These are phyloP conservation scores for Margarornis squamiger DNA, from an alignment of 2,797 vertebrate genomes.

Conservation along the genomic window DNA sequence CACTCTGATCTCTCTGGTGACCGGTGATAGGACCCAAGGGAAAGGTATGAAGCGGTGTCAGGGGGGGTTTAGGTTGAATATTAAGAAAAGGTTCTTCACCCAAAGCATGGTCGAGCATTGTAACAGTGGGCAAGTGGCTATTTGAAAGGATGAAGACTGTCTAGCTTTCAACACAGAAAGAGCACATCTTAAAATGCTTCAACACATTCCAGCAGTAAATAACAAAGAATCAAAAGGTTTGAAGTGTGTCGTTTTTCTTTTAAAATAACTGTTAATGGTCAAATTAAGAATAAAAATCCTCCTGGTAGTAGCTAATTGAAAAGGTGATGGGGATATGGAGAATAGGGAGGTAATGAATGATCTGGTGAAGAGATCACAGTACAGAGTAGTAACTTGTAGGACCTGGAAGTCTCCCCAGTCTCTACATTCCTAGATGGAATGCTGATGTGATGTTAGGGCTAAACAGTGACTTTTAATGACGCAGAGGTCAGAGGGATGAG, in stretches of 20 bases:
- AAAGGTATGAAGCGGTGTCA: too few relatives aligned
- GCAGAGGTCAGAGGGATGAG: neutral
- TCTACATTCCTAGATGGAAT: neutral
- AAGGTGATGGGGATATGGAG: neutral
- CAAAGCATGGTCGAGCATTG: neutral
- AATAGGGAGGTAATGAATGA: fast-evolving
- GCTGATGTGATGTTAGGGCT: neutral
- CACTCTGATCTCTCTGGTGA: too few relatives aligned
- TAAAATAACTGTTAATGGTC: neutral
- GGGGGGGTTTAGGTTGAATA: too few relatives aligned
- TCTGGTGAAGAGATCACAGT: neutral
- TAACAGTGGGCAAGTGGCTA: fast-evolving
- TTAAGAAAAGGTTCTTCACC: neutral
- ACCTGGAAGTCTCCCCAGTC: neutral
- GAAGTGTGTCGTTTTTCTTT: neutral
- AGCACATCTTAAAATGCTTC: neutral
- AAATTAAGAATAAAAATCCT: neutral
- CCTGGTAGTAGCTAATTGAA: neutral
- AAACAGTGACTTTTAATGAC: neutral
- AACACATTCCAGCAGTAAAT: neutral
- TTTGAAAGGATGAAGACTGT: neutral
- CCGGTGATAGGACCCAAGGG: fast-evolving
- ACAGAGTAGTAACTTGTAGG: neutral
- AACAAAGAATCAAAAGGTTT: neutral
- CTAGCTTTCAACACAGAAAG: neutral